Conservation (phyloP, 2,888 invertebrate species). For the Ormyrus nitidulus region DNA sequence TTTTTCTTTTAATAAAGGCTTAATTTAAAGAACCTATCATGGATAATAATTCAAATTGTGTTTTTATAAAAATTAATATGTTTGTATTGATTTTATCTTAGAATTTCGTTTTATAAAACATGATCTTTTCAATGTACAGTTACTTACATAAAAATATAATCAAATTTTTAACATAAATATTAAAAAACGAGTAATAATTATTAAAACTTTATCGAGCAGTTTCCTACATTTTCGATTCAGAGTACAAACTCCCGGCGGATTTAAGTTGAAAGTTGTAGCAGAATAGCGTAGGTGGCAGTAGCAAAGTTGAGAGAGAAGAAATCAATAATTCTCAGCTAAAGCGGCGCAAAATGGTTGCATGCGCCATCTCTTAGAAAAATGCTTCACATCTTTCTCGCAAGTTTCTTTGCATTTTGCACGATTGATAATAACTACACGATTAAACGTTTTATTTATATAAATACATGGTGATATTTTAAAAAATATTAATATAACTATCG, state of each 20-base stretch:
- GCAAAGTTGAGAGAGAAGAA: conserved; percentile 57
- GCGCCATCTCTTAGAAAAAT: conserved; percentile 70
- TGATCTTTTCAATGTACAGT: not conserved
- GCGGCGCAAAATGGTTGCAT: conserved; percentile 68
- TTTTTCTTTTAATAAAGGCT: too few relatives aligned
- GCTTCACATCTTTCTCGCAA: conserved; percentile 52
- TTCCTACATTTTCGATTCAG: conserved; percentile 60
- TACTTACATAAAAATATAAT: not conserved
- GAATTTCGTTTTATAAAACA: too few relatives aligned
- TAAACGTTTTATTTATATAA: not conserved
- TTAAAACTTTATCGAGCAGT: conserved; percentile 45
- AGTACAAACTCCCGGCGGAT: conserved; percentile 26
- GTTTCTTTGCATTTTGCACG: conserved; percentile 4
- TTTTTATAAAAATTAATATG: too few relatives aligned
- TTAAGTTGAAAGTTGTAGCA: conserved; percentile 57
- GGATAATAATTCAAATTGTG: too few relatives aligned
- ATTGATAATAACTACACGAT: conserved; percentile 29
- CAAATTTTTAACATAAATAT: not conserved
- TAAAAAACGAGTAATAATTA: not conserved
- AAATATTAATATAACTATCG: not conserved
- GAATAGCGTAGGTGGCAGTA: conserved; percentile 69
- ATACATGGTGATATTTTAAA: not conserved
- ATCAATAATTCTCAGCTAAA: conserved; percentile 68
- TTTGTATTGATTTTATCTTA: too few relatives aligned
- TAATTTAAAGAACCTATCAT: too few relatives aligned